phyloP scores from a whole-genome alignment of 1,140 invertebrate genomes.

The Ceratoteleas bidentatus region DNA sequence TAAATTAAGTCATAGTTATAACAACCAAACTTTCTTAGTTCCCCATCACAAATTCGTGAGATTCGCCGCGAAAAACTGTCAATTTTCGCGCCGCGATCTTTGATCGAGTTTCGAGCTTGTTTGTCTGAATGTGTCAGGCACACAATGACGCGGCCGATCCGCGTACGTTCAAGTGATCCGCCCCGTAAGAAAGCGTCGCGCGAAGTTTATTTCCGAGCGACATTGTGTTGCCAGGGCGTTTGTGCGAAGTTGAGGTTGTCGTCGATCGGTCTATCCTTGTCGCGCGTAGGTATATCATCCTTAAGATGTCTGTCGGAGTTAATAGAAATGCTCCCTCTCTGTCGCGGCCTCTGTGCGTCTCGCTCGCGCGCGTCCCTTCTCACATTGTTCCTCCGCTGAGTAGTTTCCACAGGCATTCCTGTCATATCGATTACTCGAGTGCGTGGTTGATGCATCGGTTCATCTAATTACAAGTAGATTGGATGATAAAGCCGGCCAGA shows the following conservation, averaged over 20 bases:
- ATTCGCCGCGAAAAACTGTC: no score
- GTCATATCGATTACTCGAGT: conserved; percentile 58
- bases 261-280: conserved; percentile 36
- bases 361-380: conserved; percentile 32
- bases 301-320: conserved; percentile 56
- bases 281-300: conserved; percentile 45
- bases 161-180: not conserved
- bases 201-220: conserved; percentile 14
- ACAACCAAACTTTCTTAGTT: no score
- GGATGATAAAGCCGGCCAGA: conserved; percentile 37
- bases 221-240: conserved; percentile 21
- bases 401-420: conserved; percentile 60
- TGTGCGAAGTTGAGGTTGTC: conserved; percentile 34
- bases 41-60: no score
- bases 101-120: not conserved
- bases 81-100: not conserved
- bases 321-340: conserved; percentile 45
- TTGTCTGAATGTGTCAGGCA: not conserved
- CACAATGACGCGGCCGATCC: conserved; percentile 7
- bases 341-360: conserved; percentile 31
- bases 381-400: conserved; percentile 51
- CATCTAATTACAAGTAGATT: conserved; percentile 59
- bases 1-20: no score
- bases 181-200: not conserved
- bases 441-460: conserved; percentile 56